phyloP scores from a whole-genome alignment of 2,888 invertebrate genomes.

The Drosophila meridionalis region DNA sequence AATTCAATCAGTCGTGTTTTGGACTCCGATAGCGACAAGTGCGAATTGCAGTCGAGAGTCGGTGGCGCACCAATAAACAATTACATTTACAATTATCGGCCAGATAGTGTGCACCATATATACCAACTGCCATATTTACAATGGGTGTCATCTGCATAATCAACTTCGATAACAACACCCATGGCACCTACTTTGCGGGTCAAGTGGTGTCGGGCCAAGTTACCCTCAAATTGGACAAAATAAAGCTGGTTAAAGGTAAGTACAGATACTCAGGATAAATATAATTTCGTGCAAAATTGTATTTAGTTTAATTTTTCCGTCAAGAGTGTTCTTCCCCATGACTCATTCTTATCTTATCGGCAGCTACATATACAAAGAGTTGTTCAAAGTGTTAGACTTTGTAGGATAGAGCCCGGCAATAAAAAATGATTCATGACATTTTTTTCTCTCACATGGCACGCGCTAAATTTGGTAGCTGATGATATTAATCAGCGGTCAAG shows the following conservation, averaged over 20 bases:
- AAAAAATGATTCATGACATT: constrained; percentile 37
- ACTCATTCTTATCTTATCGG: constrained; percentile 69
- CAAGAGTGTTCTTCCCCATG: constrained; percentile 42
- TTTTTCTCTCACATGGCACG: constrained; percentile 23
- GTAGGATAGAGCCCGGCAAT: constrained; percentile 25
- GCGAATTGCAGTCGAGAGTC: constrained; percentile 14
- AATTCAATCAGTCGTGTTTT: constrained; percentile 62
- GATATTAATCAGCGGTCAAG: background rate
- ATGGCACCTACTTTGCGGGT: constrained; percentile 82
- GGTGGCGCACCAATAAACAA: constrained; percentile 14
- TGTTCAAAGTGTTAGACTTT: constrained; percentile 17
- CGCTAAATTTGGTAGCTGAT: constrained; percentile 7
- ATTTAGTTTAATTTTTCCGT: background rate
- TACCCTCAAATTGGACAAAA: constrained; percentile 69
- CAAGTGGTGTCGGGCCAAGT: constrained; percentile 76
- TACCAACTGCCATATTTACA: constrained; percentile 18
- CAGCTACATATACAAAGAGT: constrained; percentile 5
- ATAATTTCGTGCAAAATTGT: background rate
- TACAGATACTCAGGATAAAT: background rate
- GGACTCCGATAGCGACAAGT: constrained; percentile 37
- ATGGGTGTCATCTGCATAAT: constrained; percentile 82
- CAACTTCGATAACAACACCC: constrained; percentile 81
- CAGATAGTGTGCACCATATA: background rate
- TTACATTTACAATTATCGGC: constrained; percentile 8
- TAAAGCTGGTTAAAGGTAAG: constrained; percentile 71